phyloP scores from a whole-genome alignment of 1,140 invertebrate genomes.

The Kradibia gibbosae region DNA sequence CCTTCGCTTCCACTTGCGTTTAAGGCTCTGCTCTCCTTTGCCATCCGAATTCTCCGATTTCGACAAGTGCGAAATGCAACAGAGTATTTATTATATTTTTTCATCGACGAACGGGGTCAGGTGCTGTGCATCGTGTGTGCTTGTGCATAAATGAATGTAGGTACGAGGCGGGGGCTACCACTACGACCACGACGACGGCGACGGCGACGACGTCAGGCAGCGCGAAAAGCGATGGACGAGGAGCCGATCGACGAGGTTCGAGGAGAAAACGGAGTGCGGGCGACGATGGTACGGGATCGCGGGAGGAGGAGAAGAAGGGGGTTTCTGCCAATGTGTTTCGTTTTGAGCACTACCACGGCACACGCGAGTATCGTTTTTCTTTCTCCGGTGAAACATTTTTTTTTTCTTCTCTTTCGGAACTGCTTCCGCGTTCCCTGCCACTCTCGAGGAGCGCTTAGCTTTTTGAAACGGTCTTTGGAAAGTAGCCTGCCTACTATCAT shows the following conservation, averaged over 20 bases:
- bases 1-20: too few relatives aligned
- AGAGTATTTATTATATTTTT: constrained; percentile 23
- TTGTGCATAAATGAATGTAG: neutral
- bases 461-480: constrained; percentile 39
- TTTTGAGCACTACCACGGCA: constrained; percentile 38
- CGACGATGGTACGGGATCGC: too few relatives aligned
- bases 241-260: neutral
- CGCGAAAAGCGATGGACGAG: neutral
- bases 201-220: too few relatives aligned
- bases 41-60: neutral
- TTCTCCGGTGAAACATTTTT: constrained; percentile 34
- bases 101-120: constrained; percentile 32
- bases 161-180: neutral
- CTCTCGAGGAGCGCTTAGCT: neutral
- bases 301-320: too few relatives aligned
- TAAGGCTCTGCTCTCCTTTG: neutral
- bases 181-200: too few relatives aligned
- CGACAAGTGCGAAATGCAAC: neutral
- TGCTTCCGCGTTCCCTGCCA: constrained; percentile 42
- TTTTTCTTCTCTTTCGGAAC: constrained; percentile 41
- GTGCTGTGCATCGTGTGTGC: neutral
- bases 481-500: constrained; percentile 44
- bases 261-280: too few relatives aligned
- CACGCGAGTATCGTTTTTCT: constrained; percentile 45
- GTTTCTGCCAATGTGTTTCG: neutral